These are phyloP conservation scores for Alectura lathami DNA, from an alignment of 2,113 vertebrate genomes.

Conservation along the genomic window DNA sequence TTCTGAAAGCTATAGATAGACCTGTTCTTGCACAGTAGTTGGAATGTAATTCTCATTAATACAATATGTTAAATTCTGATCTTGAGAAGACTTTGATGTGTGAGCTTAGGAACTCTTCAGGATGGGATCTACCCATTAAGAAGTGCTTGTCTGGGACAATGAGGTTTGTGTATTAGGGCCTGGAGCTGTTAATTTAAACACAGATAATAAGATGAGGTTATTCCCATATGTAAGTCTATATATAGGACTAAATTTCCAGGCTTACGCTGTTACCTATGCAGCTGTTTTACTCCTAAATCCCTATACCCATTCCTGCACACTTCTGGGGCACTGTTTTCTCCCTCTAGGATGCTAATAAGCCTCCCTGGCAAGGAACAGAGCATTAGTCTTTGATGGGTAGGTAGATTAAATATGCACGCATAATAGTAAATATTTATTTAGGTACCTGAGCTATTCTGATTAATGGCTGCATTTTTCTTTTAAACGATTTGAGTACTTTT, in stretches of 20 bases:
- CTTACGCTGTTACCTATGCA: neutral
- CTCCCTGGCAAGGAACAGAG: slow-evolving; percentile 45
- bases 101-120: neutral
- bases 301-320: neutral
- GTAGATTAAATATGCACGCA: slow-evolving; percentile 63
- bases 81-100: slow-evolving; percentile 16
- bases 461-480: slow-evolving; percentile 71
- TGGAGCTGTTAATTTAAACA: slow-evolving; percentile 33
- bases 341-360: slow-evolving; percentile 51
- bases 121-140: neutral
- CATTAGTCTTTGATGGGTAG: slow-evolving; percentile 63
- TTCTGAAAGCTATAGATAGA: slow-evolving; percentile 1
- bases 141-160: slow-evolving; percentile 1
- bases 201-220: slow-evolving; percentile 12
- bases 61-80: slow-evolving; percentile 30
- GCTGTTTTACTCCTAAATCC: slow-evolving; percentile 7
- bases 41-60: slow-evolving; percentile 47
- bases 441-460: slow-evolving; percentile 69
- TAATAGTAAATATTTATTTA: slow-evolving; percentile 73
- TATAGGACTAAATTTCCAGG: neutral
- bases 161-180: slow-evolving; percentile 5
- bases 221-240: slow-evolving; percentile 5
- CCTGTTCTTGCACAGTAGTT: neutral
- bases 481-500: slow-evolving; percentile 68
- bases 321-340: slow-evolving; percentile 11